These are phyloP conservation scores for Rallus crepitans DNA, from an alignment of 2,797 vertebrate species.

Conservation along the genomic window DNA sequence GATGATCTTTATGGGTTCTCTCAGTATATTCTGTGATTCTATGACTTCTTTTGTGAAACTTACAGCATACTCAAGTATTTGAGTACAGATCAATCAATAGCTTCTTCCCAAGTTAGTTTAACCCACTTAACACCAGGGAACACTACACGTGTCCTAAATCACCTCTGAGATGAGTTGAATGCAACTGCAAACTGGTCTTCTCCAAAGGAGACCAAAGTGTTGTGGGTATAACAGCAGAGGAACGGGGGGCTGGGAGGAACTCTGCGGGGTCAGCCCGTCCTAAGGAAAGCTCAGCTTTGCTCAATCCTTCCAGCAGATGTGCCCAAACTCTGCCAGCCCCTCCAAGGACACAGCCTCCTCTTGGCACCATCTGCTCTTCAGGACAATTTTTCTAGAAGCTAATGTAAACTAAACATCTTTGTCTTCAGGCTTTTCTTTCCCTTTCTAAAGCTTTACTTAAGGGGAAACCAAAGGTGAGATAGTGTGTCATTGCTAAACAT, in stretches of 20 bases:
- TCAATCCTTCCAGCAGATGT: neutral
- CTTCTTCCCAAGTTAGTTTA: neutral
- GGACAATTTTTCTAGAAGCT: neutral
- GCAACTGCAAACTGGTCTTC: neutral
- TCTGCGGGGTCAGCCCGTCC: fast-evolving
- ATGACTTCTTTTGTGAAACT: neutral
- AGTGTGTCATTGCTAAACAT: neutral
- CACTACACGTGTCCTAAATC: neutral
- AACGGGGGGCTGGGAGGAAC: neutral
- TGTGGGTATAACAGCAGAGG: neutral
- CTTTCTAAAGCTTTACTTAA: neutral
- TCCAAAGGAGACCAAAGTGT: neutral
- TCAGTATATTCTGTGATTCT: no score
- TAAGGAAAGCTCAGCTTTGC: neutral
- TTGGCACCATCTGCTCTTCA: neutral
- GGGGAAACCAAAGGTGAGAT: neutral
- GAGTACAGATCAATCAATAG: neutral
- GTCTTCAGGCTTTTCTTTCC: neutral
- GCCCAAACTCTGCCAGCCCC: neutral
- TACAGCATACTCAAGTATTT: neutral
- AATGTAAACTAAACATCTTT: neutral
- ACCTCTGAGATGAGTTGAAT: neutral
- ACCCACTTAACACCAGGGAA: neutral
- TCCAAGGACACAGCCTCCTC: neutral
- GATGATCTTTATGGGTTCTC: no score